A percentile compares a stretch with the other conserved stretches of the same genome.
Conservation (phyloP, 2,797 vertebrate genomes). For the Cyprinodon diabolis region DNA sequence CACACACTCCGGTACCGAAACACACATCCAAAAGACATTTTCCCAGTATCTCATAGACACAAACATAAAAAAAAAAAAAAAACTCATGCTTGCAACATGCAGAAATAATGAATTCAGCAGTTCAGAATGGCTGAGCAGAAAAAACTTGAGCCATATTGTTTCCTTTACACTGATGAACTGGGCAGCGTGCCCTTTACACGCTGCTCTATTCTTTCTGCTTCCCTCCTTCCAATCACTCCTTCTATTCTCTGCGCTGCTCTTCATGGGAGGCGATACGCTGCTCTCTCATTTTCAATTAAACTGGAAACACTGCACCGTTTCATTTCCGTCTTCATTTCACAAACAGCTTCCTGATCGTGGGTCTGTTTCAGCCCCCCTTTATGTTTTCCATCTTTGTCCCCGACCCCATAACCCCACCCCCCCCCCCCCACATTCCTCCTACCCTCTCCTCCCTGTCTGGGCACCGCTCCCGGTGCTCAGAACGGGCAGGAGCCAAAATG, state of each 20-base stretch:
- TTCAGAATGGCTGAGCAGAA: slow-evolving; percentile 70
- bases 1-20: slow-evolving; percentile 54
- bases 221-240: slow-evolving; percentile 46
- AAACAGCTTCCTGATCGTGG: slow-evolving; percentile 73
- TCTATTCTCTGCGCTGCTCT: slow-evolving; percentile 45
- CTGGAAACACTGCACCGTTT: slow-evolving; percentile 59
- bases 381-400: slow-evolving; percentile 77
- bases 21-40: slow-evolving; percentile 38
- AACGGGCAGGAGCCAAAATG: slow-evolving; percentile 81
- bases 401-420: slow-evolving; percentile 58
- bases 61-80: slow-evolving; percentile 45
- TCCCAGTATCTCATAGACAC: slow-evolving; percentile 31
- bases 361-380: slow-evolving; percentile 67
- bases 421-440: slow-evolving; percentile 8
- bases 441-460: slow-evolving; percentile 69
- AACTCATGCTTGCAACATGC: slow-evolving; percentile 33
- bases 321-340: slow-evolving; percentile 71
- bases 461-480: slow-evolving; percentile 76
- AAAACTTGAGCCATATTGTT: slow-evolving; percentile 77
- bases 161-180: slow-evolving; percentile 71
- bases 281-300: slow-evolving; percentile 70
- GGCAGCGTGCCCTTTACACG: slow-evolving; percentile 68
- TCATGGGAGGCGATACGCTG: slow-evolving; percentile 45
- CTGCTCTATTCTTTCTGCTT: slow-evolving; percentile 56
- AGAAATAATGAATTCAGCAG: slow-evolving; percentile 69